Evolutionary conservation across 2,113 vertebrate species (phyloP), one percentile per base, ranked within the genome.

Genomic region (Psophia crepitans): DNA sequence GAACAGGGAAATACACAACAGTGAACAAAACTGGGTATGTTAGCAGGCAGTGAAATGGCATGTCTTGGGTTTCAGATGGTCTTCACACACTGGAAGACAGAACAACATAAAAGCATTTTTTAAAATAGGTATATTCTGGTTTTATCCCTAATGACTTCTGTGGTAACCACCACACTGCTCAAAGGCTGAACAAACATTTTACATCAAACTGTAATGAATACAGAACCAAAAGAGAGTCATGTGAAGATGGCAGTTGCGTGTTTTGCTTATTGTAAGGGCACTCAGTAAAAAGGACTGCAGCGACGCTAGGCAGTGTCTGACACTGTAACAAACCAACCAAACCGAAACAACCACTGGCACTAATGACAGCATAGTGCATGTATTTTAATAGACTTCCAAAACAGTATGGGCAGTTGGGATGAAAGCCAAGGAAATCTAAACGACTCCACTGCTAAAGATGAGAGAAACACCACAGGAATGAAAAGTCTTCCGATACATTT

Each of bases 401-500:
- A 73, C 17, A n/a, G 17, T 43, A 90, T 12, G 80, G 86, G 80
- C 66, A 73, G 83, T 3, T 77, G 83, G 49, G 76, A 89, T 12
- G 33, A 23, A 27, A 95, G 63, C 80, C 94, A 96, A 90, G 26
- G 41, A 89, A 80, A 82, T 69, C 68, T 48, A 68, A 75, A 46
- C 6, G 12, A 57, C 20, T 82, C 63, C 63, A 57, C 63, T 73
- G 39, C 75, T 79, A 64, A 16, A 75, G 61, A 78, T 9, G 20
- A 89, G 60, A 73, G 33, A 87, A 91, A 39, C 35, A 75, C 6
- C 15, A 49, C 10, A 75, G 22, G 64, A 84, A 91, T 5, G 7
- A 41, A 32, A 53, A 70, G 27, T 32, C 68, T 53, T 70, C 27
- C 37, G 44, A 26, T 1, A 53, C 20, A 39, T 56, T 43, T 30